Evolutionary conservation across 2,113 vertebrate species (phyloP).

Genomic region (Empidonax alnorum): DNA sequence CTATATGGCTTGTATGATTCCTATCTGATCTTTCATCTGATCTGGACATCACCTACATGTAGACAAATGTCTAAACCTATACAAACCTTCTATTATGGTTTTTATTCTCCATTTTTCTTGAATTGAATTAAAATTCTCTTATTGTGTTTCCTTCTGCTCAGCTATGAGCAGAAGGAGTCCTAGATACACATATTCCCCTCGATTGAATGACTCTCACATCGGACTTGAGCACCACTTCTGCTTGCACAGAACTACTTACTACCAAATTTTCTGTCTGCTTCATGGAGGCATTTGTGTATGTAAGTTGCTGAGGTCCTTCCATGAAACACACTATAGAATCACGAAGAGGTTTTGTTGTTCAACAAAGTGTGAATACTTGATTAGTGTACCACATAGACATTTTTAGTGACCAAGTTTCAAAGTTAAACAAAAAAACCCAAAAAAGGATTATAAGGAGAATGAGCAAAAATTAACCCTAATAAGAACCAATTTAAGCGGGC

Average conservation of each 20-base stretch:
- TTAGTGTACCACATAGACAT: background rate
- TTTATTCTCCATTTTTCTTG: background rate
- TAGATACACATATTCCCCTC: background rate
- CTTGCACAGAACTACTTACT: background rate
- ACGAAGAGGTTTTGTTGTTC: background rate
- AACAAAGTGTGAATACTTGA: background rate
- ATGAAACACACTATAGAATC: background rate
- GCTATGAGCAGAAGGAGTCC: background rate
- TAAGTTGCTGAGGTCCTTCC: background rate
- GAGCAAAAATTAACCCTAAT: background rate
- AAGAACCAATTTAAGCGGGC: fast-evolving
- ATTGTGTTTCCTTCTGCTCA: background rate
- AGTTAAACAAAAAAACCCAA: background rate
- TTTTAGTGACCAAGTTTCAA: background rate
- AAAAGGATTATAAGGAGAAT: background rate
- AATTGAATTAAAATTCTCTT: background rate
- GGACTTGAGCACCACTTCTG: background rate
- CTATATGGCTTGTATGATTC: background rate
- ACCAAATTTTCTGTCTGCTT: background rate
- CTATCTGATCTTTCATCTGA: background rate
- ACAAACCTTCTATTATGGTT: background rate
- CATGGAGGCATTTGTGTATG: background rate
- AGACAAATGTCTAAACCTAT: background rate
- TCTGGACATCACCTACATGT: background rate
- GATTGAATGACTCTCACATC: background rate